These are phyloP conservation scores for Paracyclopina nana DNA, from an alignment of 1,140 invertebrate species.

Conservation along the genomic window DNA sequence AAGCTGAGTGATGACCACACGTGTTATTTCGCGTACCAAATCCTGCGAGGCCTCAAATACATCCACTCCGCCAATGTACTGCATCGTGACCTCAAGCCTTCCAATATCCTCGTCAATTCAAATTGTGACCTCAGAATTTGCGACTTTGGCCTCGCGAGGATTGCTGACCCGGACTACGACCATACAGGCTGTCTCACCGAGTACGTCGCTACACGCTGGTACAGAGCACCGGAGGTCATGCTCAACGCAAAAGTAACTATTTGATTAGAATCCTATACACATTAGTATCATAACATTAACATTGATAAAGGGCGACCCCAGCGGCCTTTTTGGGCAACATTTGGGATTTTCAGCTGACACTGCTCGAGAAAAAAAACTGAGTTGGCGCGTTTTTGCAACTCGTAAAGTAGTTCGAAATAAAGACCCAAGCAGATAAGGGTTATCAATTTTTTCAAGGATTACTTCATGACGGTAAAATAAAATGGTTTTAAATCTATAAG, in stretches of 20 bases:
- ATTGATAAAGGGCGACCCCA: no score
- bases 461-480: no score
- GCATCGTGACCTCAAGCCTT: constrained; percentile 93
- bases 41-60: constrained; percentile 93
- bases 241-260: constrained; percentile 70
- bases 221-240: constrained; percentile 96
- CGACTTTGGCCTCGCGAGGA: constrained; percentile 88
- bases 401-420: no score
- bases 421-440: no score
- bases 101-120: constrained; percentile 93
- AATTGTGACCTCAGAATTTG: constrained; percentile 99
- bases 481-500: no score
- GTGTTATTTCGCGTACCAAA: constrained; percentile 99
- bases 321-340: no score
- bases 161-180: constrained; percentile 97
- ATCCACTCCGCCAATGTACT: constrained; percentile 99
- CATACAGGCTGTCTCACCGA: constrained; percentile 98
- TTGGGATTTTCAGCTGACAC: no score
- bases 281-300: no score
- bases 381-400: no score
- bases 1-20: constrained; percentile 96
- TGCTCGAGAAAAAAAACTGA: no score
- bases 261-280: no score
- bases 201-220: constrained; percentile 96
- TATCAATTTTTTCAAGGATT: no score